Evolutionary conservation across 2,888 invertebrate genomes (phyloP).

Genomic region (Ernsta delagoae): DNA sequence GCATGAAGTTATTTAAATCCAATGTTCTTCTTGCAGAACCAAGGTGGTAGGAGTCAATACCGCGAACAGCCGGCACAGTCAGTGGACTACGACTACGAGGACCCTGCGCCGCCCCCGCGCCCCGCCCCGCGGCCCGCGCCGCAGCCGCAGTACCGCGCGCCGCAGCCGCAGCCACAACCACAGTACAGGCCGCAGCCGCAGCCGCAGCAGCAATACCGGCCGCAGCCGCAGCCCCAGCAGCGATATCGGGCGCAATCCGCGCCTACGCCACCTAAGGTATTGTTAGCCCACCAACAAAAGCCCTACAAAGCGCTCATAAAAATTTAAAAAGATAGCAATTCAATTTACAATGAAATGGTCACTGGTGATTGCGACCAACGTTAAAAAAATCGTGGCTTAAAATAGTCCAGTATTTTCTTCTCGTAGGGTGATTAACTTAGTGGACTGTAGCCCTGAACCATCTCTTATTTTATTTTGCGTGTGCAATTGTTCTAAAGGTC

Average conservation of each 20-base stretch:
- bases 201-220: conserved; percentile 51
- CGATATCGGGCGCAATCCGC: conserved; percentile 44
- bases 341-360: too few relatives aligned
- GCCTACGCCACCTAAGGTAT: conserved; percentile 71
- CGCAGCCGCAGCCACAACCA: conserved; percentile 46
- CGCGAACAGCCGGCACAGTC: conserved; percentile 52
- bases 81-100: conserved; percentile 72
- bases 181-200: conserved; percentile 50
- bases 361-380: too few relatives aligned
- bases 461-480: too few relatives aligned
- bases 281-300: not conserved
- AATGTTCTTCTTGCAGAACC: conserved; percentile 32
- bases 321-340: too few relatives aligned
- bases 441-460: too few relatives aligned
- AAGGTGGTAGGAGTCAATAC: conserved; percentile 65
- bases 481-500: too few relatives aligned
- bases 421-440: too few relatives aligned
- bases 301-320: too few relatives aligned
- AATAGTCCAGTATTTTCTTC: too few relatives aligned
- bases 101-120: conserved; percentile 57
- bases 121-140: conserved; percentile 55
- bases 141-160: conserved; percentile 54
- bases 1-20: too few relatives aligned
- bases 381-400: too few relatives aligned
- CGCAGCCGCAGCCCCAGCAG: conserved; percentile 46